These are phyloP conservation scores for Idris sp. DNA, from an alignment of 1,140 invertebrate species.

Conservation along the genomic window DNA sequence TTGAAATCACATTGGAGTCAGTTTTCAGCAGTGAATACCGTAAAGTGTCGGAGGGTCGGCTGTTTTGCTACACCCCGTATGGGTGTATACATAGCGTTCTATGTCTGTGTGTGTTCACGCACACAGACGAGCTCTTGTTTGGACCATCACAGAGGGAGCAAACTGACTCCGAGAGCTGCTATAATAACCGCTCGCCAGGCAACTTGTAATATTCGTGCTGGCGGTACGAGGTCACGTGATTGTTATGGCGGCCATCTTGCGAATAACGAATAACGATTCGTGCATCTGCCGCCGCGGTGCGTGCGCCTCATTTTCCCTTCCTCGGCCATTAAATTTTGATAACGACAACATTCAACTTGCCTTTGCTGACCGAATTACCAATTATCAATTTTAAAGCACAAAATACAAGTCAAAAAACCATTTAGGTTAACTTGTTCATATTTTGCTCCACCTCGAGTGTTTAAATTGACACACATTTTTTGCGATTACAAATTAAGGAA, in stretches of 20 bases:
- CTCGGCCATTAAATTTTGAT: conserved; percentile 46
- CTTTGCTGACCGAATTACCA: conserved; percentile 40
- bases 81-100: conserved; percentile 39
- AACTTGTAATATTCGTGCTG: conserved; percentile 58
- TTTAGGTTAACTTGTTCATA: too few species aligned
- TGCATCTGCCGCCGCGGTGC: conserved; percentile 57
- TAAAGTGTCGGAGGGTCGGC: conserved; percentile 59
- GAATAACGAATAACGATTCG: conserved; percentile 63
- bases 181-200: conserved; percentile 57
- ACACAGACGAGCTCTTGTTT: conserved; percentile 27
- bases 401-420: too few species aligned
- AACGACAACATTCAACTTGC: conserved; percentile 23
- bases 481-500: too few species aligned
- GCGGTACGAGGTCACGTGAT: conserved; percentile 64
- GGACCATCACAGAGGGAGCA: conserved; percentile 44
- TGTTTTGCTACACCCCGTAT: conserved; percentile 45
- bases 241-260: conserved; percentile 65
- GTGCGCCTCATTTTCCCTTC: conserved; percentile 36
- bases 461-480: too few species aligned
- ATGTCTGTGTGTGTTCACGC: conserved; percentile 12
- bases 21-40: conserved; percentile 58
- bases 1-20: conserved; percentile 46
- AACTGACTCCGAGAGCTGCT: conserved; percentile 57
- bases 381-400: too few species aligned
- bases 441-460: conserved; percentile 5